Evolutionary conservation across 2,113 vertebrate genomes (phyloP).

Genomic region (Cygnus atratus): DNA sequence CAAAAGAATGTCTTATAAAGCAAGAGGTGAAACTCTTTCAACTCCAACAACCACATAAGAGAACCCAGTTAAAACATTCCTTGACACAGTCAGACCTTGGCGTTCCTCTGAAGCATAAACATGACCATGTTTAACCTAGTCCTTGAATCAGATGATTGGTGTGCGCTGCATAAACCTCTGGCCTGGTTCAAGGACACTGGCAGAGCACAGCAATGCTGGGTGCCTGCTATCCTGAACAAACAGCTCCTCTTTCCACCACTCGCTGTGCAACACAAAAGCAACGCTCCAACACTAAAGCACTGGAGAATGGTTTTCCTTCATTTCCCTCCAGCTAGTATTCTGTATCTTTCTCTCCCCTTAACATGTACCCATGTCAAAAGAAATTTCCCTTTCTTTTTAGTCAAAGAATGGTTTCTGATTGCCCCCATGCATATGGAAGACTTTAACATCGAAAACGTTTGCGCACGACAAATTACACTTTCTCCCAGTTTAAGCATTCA

Average conservation of each 20-base stretch:
- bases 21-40: not conserved
- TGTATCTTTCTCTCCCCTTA: not conserved
- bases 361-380: not conserved
- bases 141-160: not conserved
- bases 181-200: not conserved
- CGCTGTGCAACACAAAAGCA: not conserved
- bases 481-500: not conserved
- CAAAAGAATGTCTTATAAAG: not conserved
- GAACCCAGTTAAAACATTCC: slow-evolving; percentile 14
- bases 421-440: not conserved
- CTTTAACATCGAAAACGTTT: not conserved
- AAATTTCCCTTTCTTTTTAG: not conserved
- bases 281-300: rapidly evolving
- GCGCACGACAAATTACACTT: not conserved
- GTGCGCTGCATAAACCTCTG: not conserved
- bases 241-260: not conserved
- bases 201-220: not conserved
- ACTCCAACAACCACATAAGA: not conserved
- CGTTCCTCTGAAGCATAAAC: not conserved
- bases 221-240: not conserved
- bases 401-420: not conserved
- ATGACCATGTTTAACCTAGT: not conserved
- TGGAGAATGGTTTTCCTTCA: not conserved
- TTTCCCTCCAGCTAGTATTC: not conserved
- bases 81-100: not conserved